A percentile compares a stretch with the other conserved stretches of the same genome.
Evolutionary conservation across 2,113 vertebrate genomes (phyloP).

Genomic region (Amazona guildingii): DNA sequence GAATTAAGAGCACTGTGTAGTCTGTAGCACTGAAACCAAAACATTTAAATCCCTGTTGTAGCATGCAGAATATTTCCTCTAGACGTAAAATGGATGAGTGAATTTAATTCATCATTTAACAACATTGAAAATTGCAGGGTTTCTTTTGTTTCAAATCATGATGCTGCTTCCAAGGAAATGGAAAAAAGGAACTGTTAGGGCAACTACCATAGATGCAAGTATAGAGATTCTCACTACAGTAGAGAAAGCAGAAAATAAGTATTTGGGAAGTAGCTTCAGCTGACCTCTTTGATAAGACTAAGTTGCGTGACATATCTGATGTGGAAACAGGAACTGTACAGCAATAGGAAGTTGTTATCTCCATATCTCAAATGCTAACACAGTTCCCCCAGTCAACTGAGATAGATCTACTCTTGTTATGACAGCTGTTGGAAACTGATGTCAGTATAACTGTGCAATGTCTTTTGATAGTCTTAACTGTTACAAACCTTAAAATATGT

Average conservation of each 20-base stretch:
- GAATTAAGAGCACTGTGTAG: background rate
- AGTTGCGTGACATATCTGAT: slow-evolving; percentile 33
- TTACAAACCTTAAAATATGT: slow-evolving; percentile 63
- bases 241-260: slow-evolving; percentile 6
- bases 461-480: slow-evolving; percentile 62
- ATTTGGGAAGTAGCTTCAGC: slow-evolving; percentile 14
- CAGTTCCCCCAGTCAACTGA: slow-evolving; percentile 25
- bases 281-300: slow-evolving; percentile 40
- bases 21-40: background rate
- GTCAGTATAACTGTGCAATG: slow-evolving; percentile 50
- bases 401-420: slow-evolving; percentile 45
- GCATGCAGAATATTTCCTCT: background rate
- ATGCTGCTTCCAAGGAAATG: background rate
- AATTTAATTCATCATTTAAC: background rate
- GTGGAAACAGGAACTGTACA: slow-evolving; percentile 42
- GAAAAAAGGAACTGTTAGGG: background rate
- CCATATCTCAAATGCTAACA: slow-evolving; percentile 53
- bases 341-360: slow-evolving; percentile 61
- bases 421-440: slow-evolving; percentile 66
- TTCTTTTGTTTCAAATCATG: slow-evolving; percentile 8
- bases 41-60: background rate
- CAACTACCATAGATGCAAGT: background rate
- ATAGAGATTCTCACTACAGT: background rate
- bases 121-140: background rate
- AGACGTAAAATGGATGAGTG: background rate